Evolutionary conservation across 2,113 vertebrate genomes (phyloP), one percentile per base, ranked within the genome.

Genomic region (Aplodontia rufa): DNA sequence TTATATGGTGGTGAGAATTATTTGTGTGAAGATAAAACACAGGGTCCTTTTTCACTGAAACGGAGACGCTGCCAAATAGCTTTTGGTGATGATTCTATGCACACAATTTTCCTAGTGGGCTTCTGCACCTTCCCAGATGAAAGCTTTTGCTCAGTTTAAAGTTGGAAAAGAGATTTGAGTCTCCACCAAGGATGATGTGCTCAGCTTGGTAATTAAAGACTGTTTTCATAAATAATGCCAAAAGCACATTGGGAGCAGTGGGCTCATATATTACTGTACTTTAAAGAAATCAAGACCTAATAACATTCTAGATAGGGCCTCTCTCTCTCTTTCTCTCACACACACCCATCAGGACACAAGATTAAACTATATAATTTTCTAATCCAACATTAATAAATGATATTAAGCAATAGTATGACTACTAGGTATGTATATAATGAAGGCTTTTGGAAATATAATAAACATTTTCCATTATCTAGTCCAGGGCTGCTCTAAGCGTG

Each of bases 111-210:
- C 97, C 97, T 97, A 98, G 97, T 98, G 97, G 97, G 96, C 98
- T 98, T 96, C 85, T 97, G 87, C 98, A 98, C 98, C 98, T 98
- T 98, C 98, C 98, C 98, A 98, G 97, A 55, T 11, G 84, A 94
- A 84, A 93, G 35, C 98, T 98, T 97, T 97, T 97, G 98, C 97
- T 98, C 98, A 98, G 98, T 98, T 98, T 97, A 98, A 98, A 98
- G 98, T 97, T 98, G 98, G 97, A 97, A 98, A 98, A 98, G 96
- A 94, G 98, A 96, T 95, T 98, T 98, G 98, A 98, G 98, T 98
- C 97, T 97, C 96, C 98, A 98, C 98, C 98, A 98, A 98, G 97
- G 98, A 89, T 97, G 97, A 98, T 96, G 98, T 98, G 98, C 97
- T 97, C 98, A 98, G 98, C 88, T 98, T 97, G 98, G 97, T 97